Conservation (phyloP, 2,113 vertebrate species). For the Scomber colias region DNA sequence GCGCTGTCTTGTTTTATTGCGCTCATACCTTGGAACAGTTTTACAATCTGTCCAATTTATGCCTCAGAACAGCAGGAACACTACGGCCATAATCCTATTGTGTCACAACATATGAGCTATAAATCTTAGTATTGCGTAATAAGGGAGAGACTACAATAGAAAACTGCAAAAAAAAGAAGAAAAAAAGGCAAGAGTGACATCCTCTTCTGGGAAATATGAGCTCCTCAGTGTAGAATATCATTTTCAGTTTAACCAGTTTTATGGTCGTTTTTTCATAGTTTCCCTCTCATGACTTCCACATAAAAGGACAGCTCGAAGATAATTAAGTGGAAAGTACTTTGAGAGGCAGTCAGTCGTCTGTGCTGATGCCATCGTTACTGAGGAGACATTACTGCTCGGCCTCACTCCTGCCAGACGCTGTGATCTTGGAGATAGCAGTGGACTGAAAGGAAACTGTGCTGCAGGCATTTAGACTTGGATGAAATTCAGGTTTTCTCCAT, state of each 20-base stretch:
- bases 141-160: constrained; percentile 40
- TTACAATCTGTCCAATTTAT: constrained; percentile 17
- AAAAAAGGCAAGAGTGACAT: constrained; percentile 40
- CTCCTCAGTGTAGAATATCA: constrained; percentile 64
- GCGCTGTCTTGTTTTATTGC: constrained; percentile 28
- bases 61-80: constrained; percentile 37
- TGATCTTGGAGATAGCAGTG: constrained; percentile 47
- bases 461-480: background rate
- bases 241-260: constrained; percentile 66
- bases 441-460: constrained; percentile 30
- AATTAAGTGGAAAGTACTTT: constrained; percentile 75
- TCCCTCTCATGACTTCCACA: constrained; percentile 65
- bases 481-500: constrained; percentile 20
- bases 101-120: constrained; percentile 56
- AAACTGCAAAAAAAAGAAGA: constrained; percentile 41
- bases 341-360: constrained; percentile 48
- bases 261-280: constrained; percentile 68
- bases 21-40: background rate
- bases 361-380: constrained; percentile 69
- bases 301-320: constrained; percentile 69
- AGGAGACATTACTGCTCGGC: constrained; percentile 57
- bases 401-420: constrained; percentile 34
- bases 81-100: constrained; percentile 46
- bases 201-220: constrained; percentile 66
- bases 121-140: constrained; percentile 58